Evolutionary conservation across 2,113 vertebrate genomes (phyloP).

Genomic region (Ranitomeya variabilis): DNA sequence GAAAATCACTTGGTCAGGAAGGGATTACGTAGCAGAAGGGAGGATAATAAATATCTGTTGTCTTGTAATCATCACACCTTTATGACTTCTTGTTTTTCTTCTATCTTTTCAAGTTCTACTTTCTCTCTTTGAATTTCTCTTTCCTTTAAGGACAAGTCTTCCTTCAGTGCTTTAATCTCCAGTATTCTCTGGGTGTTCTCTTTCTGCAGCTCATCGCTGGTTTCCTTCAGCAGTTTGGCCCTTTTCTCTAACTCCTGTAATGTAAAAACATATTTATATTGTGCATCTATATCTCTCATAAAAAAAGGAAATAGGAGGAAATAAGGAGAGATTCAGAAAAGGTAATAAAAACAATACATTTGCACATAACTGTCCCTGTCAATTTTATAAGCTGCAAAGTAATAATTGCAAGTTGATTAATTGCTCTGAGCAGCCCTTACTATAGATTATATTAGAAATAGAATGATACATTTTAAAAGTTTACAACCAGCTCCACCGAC

Average conservation of each 20-base stretch:
- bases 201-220: constrained; percentile 79
- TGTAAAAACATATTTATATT: constrained; percentile 32
- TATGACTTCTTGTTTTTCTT: constrained; percentile 69
- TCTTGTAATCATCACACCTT: constrained; percentile 72
- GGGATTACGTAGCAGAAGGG: no score
- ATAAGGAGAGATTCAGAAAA: background rate
- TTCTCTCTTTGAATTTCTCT: constrained; percentile 72
- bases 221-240: constrained; percentile 74
- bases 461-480: background rate
- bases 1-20: no score
- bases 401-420: background rate
- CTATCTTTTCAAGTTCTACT: constrained; percentile 75
- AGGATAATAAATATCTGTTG: background rate
- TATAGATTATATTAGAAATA: background rate
- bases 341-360: background rate
- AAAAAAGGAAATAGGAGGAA: background rate
- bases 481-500: background rate
- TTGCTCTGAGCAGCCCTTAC: background rate
- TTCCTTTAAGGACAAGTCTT: constrained; percentile 75
- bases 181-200: constrained; percentile 79
- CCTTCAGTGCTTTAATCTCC: constrained; percentile 80
- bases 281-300: background rate
- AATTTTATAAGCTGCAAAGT: background rate
- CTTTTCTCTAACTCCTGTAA: constrained; percentile 77
- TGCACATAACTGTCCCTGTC: background rate